Conservation (phyloP, 2,797 vertebrate species). For the Sebastes baramenuke region DNA sequence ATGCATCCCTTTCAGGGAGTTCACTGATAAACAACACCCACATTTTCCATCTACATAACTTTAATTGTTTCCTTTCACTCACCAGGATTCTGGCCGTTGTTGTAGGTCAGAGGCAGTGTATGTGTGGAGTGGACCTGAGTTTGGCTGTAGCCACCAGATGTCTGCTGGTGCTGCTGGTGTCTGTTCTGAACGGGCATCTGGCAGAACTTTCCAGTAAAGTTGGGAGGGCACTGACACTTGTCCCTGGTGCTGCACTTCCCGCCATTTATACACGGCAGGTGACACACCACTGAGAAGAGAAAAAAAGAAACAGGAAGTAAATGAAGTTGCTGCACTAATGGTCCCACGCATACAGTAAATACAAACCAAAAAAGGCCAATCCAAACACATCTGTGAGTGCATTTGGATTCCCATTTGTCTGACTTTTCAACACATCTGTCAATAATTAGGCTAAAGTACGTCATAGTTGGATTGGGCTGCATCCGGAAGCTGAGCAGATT, state of each 20-base stretch:
- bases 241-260: conserved; percentile 94
- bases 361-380: not conserved
- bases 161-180: conserved; percentile 79
- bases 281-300: conserved; percentile 91
- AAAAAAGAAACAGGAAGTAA: not conserved
- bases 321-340: not conserved
- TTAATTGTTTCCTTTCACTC: conserved; percentile 49
- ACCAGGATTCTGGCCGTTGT: conserved; percentile 92
- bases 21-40: not conserved
- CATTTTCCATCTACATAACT: not conserved
- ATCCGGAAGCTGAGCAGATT: not conserved
- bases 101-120: conserved; percentile 93
- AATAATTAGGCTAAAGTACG: not conserved
- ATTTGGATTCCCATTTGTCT: not conserved
- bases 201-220: conserved; percentile 96
- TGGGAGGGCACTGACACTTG: conserved; percentile 96
- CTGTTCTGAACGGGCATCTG: conserved; percentile 89
- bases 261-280: conserved; percentile 97
- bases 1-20: not conserved
- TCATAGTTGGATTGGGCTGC: not conserved
- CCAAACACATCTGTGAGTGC: not conserved
- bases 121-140: conserved; percentile 93
- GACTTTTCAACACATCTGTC: conserved; percentile 17
- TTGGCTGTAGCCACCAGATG: conserved; percentile 75
- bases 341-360: not conserved